phyloP scores from a whole-genome alignment of 2,888 invertebrate species.

The Geophilus truncorum region DNA sequence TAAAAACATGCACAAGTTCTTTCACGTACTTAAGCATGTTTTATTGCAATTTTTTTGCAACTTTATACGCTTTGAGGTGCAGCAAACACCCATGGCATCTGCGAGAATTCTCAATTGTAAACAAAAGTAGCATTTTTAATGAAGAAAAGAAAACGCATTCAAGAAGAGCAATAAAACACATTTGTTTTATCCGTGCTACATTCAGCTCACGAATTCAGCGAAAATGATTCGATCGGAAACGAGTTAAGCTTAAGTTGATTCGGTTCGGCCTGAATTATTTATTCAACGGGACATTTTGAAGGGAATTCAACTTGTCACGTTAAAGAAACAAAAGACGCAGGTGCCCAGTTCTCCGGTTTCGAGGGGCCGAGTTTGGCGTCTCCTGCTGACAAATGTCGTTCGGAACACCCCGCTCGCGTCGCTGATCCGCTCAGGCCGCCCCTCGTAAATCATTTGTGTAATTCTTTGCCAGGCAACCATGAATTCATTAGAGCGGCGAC shows the following conservation, averaged over 20 bases:
- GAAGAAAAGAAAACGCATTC: not conserved
- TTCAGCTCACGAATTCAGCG: too few relatives aligned
- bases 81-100: not conserved
- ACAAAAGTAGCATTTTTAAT: not conserved
- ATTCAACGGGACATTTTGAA: not conserved
- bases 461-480: conserved; percentile 31
- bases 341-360: not conserved
- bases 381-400: conserved; percentile 29
- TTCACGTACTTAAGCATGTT: not conserved
- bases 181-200: too few relatives aligned
- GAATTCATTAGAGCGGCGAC: conserved; percentile 30
- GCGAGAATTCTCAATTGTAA: not conserved
- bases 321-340: not conserved
- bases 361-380: not conserved
- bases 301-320: not conserved
- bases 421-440: conserved; percentile 27
- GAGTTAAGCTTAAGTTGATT: too few relatives aligned
- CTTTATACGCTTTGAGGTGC: not conserved
- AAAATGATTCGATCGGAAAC: too few relatives aligned
- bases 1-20: not conserved
- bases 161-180: too few relatives aligned
- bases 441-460: conserved; percentile 31
- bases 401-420: conserved; percentile 28
- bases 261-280: not conserved
- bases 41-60: not conserved